Base-by-base conservation (phyloP, 1,140 invertebrate species). In the Macrotrachela quadricornifera region DNA sequence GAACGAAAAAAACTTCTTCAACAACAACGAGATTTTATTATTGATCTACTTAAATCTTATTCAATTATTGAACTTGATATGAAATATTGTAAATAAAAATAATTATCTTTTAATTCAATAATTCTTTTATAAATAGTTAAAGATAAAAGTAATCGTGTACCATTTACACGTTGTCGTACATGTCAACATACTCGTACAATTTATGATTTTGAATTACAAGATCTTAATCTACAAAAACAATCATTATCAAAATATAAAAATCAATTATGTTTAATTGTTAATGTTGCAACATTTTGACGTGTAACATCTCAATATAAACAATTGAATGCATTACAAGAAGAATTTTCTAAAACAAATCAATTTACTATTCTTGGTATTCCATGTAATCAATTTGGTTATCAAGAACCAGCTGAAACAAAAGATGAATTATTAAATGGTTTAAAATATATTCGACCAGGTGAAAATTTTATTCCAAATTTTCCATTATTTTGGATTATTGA, bases 391-490 rank as follows among this genome's bases (percentile, higher is more conserved):
- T 77, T 77, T 61, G 63, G 66, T 21, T 52, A 65, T 63, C 72
- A 74, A 73, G 74, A 76, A 60, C 74, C 73, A 18, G 73, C 72
- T 10, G 60, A 59, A 6, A 71, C 70, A 53, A 68, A 60, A 0
- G 59, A 59, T 1, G 75, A 77, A 62, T 75, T 77, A 48, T 56
- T 71, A 50, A 74, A 74, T 54, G 53, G 63, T 13, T 59, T 78
- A 30, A 69, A 64, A 37, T 64, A 77, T 57, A 75, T 77, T n/a
- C 66, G 76, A 38, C 76, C 76, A 6, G 76, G 76, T 14, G 64
- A 71, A 38, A 70, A 71, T 15, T 77, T 75, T 57, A 60, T 60
- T 11, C 73, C 74, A 0, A 70, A 72, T 50, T 74, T 78, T 56
- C 62, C 62, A 14, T 39, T 77, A 15, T 69, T 71, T 56, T 58